Percentiles rank a stretch among this genome's conserved stretches.
Evolutionary conservation across 1,140 invertebrate species (phyloP).

Genomic region (Lepidurus arcticus): DNA sequence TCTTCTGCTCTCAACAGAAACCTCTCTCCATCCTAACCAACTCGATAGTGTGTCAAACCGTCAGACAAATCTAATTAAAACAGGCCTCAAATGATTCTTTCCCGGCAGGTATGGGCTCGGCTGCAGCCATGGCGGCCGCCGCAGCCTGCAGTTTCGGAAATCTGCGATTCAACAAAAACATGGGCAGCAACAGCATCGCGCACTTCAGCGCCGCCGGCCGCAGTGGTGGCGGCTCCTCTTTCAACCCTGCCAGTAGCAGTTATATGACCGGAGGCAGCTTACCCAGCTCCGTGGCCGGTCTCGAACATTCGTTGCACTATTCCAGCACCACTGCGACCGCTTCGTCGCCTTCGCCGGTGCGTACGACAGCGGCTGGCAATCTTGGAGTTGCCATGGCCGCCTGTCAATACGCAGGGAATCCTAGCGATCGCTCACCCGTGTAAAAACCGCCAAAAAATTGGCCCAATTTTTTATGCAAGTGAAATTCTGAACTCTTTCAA

Average conservation of each 20-base stretch:
- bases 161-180: constrained; percentile 24
- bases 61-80: constrained; percentile 7
- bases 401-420: constrained; percentile 30
- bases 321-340: not conserved
- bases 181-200: constrained; percentile 22
- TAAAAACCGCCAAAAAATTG: not conserved
- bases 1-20: too few relatives aligned
- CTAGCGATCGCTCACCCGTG: constrained; percentile 29
- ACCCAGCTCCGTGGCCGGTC: not conserved
- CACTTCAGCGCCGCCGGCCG: not conserved
- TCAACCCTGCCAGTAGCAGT: not conserved
- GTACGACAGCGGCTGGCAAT: not conserved
- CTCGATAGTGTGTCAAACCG: not conserved
- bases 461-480: not conserved
- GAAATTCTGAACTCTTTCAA: not conserved
- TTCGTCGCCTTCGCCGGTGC: not conserved
- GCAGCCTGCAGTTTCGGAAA: constrained; percentile 27
- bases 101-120: not conserved
- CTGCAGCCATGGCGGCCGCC: not conserved
- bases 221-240: not conserved
- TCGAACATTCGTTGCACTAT: not conserved
- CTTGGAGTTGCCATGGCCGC: not conserved
- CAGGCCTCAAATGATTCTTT: constrained; percentile 14
- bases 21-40: too few relatives aligned
- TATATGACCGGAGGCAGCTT: too few relatives aligned